Evolutionary conservation across 1,140 invertebrate genomes (phyloP).

Genomic region (Proales similis): DNA sequence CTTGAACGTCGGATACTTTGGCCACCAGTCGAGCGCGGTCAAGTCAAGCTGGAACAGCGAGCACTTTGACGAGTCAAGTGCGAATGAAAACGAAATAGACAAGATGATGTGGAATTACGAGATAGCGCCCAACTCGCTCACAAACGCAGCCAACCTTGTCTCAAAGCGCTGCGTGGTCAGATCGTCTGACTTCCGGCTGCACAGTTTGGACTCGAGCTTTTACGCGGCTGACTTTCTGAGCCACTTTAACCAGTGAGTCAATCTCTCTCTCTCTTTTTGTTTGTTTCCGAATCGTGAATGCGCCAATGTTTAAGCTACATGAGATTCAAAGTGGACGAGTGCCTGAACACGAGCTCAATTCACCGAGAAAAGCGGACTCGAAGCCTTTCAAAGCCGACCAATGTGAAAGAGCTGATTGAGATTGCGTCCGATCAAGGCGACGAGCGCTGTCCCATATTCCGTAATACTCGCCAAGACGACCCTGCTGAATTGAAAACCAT

Average conservation of each 20-base stretch:
- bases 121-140: neutral
- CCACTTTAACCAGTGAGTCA: constrained; percentile 22
- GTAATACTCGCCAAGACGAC: constrained; percentile 12
- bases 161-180: constrained; percentile 23
- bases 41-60: constrained; percentile 22
- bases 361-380: neutral
- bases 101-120: constrained; percentile 21
- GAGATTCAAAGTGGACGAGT: constrained; percentile 12
- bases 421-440: constrained; percentile 4
- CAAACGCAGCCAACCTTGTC: neutral
- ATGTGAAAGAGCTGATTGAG: constrained; percentile 12
- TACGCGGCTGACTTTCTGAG: constrained; percentile 1
- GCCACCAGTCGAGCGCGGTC: neutral
- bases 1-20: constrained; percentile 22
- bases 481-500: constrained; percentile 17
- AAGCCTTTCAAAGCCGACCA: neutral
- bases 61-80: neutral
- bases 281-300: neutral
- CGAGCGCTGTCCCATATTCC: neutral
- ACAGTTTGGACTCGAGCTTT: neutral
- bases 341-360: constrained; percentile 1
- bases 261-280: no score
- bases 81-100: neutral
- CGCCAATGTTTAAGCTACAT: neutral
- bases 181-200: neutral